Evolutionary conservation across 2,113 vertebrate genomes (phyloP), one percentile per base, ranked within the genome.

Genomic region (Pardalotus punctatus): DNA sequence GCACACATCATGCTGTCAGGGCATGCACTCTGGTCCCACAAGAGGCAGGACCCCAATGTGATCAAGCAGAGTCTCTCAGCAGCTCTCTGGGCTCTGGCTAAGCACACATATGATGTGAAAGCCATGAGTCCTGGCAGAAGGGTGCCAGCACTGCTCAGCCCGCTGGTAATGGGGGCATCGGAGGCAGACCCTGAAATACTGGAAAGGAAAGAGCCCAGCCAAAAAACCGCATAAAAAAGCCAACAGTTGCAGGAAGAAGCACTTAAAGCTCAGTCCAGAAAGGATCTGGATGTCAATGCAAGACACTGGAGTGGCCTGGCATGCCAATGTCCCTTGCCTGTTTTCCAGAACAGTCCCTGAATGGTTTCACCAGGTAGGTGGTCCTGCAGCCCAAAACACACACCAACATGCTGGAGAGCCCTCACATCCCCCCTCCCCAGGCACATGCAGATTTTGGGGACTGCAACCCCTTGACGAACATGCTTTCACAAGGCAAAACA

Each of bases 361-460:
- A 78, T 12, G 19, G 29, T 14, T 58, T 64, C 51, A 54, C 33
- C 0, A 0, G 13, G 35, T 71, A 66, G 64, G 56, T 71, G 48
- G 69, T 61, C 81, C 38, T 2, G 2, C 48, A 78, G 56, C 60
- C 33, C 0, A 0, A 81, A 56, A 62, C 33, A 47, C 16, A 62
- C 18, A 8, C 6, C 0, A 0, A 38, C 27, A 67, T 0, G 2
- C 25, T 22, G 14, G 7, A 42, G 47, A 78, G 28, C 10, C 22
- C 53, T 14, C 10, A 6, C 3, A 21, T 16, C 25, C 47, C 62
- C 38, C 56, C 21, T 65, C 28, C 28, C 29, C 0, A 0, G 11
- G 43, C 7, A 45, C 7, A 62, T 0, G 0, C 10, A 56, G n/a
- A n/a, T 25, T 51, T 6, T 14, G 20, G 29, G 23, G 10, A 19